Conservation (phyloP, 1,140 invertebrate genomes). For the Kradibia gibbosae region DNA sequence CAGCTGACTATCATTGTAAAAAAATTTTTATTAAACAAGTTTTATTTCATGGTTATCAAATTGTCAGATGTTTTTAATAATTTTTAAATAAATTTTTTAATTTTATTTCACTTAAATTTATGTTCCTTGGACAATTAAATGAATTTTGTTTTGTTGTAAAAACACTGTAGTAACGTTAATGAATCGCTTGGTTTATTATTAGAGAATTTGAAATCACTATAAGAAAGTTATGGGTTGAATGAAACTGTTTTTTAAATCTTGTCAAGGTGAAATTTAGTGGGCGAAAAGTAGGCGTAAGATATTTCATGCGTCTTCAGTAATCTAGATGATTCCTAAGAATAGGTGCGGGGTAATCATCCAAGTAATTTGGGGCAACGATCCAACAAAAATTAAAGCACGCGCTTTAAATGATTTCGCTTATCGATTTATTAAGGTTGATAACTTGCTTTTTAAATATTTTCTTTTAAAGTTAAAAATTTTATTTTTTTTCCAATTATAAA, state of each 20-base stretch:
- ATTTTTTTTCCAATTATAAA: no score
- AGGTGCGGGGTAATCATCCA: constrained; percentile 62
- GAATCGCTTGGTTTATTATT: constrained; percentile 23
- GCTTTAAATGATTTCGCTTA: constrained; percentile 38
- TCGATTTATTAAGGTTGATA: constrained; percentile 36
- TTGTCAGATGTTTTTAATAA: no score
- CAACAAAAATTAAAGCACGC: constrained; percentile 63
- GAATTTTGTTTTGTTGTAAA: neutral
- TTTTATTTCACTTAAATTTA: no score
- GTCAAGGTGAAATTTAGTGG: constrained; percentile 34
- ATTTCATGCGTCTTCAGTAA: constrained; percentile 56
- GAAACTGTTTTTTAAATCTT: constrained; percentile 27
- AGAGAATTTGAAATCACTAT: constrained; percentile 10
- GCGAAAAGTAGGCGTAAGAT: constrained; percentile 46
- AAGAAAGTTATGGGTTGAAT: constrained; percentile 27
- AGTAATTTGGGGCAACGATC: constrained; percentile 67
- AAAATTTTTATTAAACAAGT: no score
- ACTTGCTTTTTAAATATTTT: neutral
- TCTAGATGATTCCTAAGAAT: constrained; percentile 69
- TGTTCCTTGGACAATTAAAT: neutral
- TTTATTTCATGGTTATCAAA: no score
- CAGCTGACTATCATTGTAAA: no score
- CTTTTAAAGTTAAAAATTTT: neutral
- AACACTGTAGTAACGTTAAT: neutral
- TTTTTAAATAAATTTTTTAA: no score